phyloP scores from a whole-genome alignment of 2,113 vertebrate species.

The Haemorhous mexicanus region DNA sequence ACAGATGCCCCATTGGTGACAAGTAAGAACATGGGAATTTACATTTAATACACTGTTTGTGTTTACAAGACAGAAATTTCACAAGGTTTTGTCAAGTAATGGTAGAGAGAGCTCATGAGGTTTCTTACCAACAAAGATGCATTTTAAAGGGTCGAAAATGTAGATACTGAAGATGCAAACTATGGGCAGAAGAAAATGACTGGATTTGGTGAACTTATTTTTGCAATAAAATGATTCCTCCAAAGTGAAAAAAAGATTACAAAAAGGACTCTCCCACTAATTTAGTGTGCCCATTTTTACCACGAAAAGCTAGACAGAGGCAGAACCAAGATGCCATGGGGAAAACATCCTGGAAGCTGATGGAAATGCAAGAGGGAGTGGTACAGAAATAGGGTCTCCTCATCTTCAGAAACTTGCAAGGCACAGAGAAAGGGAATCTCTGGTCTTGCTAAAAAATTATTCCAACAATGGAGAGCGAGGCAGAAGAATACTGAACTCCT shows the following conservation, averaged over 20 bases:
- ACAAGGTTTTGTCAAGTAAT: background rate
- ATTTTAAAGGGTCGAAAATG: background rate
- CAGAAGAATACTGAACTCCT: background rate
- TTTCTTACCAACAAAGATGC: background rate
- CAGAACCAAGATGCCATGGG: background rate
- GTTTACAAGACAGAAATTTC: background rate
- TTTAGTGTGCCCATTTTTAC: background rate
- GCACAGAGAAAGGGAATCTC: background rate
- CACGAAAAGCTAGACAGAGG: background rate
- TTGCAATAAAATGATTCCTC: background rate
- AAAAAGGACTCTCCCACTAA: background rate
- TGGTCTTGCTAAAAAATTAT: background rate
- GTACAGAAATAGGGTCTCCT: background rate
- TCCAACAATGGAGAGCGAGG: background rate
- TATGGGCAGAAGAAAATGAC: background rate
- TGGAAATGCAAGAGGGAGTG: background rate
- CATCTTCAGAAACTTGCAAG: background rate
- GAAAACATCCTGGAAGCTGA: background rate
- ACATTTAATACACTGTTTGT: background rate
- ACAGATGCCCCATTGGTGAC: background rate
- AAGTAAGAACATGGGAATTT: background rate
- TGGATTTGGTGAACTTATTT: background rate
- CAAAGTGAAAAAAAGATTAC: background rate
- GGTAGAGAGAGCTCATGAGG: background rate
- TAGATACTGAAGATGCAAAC: background rate